Base-by-base conservation (phyloP, 1,140 invertebrate genomes). In the Ptiloglossa arizonensis region DNA sequence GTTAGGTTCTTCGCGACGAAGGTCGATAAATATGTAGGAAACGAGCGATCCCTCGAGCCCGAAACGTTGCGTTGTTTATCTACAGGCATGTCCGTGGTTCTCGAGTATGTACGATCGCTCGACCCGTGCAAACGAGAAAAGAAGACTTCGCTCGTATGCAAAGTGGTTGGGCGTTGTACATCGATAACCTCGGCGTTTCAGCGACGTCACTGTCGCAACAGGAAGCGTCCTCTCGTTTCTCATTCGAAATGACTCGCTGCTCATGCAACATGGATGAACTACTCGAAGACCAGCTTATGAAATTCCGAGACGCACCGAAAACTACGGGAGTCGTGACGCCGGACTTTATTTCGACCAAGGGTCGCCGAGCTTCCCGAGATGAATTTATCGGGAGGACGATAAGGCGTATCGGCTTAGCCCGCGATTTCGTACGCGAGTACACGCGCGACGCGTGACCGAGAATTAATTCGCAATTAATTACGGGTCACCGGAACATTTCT, bases 211-310 rank as follows among this genome's bases (percentile, higher is more conserved):
- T n/a, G 13, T 27, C 19, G 27, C 44, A 32, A 4, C 68, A 29
- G 41, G 57, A 72, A 59, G 15, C 29, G 35, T 32, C n/a, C n/a
- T n/a, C 35, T n/a, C 22, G 13, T 57, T 27, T 52, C 44, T 56
- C 48, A 9, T 17, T 24, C 3, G 41, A 24, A n/a, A 54, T 32
- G 35, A 32, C 15, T n/a, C n/a, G n/a, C n/a, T n/a, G 9, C 56
- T 71, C 69, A 71, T 71, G 56, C 48, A 60, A 71, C 35, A 71
- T 71, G 69, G 6, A 71, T 50, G 44, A 60, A 9, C n/a, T n/a
- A n/a, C 8, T 41, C 41, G 22, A 13, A n/a, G 9, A n/a, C n/a
- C 27, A 29, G 13, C 22, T 50, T 57, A 24, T 71, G 5, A 41
- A 60, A 71, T 60, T 48, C 19, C 32, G 6, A 32, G 11, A 32